These are phyloP conservation scores for Parapsyche elsis DNA, from an alignment of 1,140 invertebrate species.

Conservation along the genomic window DNA sequence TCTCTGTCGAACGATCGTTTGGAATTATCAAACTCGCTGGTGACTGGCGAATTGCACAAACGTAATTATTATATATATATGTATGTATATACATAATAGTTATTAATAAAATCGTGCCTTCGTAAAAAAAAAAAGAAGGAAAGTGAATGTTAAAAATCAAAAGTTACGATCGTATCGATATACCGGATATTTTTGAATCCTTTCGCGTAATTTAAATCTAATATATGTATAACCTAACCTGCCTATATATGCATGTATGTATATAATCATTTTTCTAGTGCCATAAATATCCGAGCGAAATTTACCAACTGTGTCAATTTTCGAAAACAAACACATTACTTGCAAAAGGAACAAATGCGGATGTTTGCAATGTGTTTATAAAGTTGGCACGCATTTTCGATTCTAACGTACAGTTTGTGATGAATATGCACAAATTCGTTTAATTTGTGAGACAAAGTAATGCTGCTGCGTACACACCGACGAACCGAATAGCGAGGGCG, in stretches of 20 bases:
- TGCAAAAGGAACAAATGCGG: no score
- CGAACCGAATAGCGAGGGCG: no score
- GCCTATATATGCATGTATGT: background rate
- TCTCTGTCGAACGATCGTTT: conserved; percentile 28
- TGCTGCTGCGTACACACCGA: no score
- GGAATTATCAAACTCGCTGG: conserved; percentile 17
- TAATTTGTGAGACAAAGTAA: no score
- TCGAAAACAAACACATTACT: no score
- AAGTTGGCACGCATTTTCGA: no score
- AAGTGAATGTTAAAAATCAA: conserved; percentile 6
- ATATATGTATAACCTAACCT: background rate
- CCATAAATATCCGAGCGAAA: background rate
- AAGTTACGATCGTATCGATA: background rate
- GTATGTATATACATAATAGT: background rate
- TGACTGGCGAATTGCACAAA: conserved; percentile 25
- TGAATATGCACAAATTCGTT: no score
- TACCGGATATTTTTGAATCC: background rate
- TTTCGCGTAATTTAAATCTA: background rate
- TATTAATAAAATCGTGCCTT: no score
- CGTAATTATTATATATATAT: background rate
- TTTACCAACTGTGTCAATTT: no score
- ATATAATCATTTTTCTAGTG: background rate
- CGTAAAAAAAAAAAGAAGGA: conserved; percentile 1
- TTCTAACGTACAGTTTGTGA: no score
- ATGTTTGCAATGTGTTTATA: no score